Percentiles rank a stretch among this genome's conserved stretches.
Evolutionary conservation across 1,140 invertebrate species (phyloP).

Genomic region (Rhagoletis pomonella): DNA sequence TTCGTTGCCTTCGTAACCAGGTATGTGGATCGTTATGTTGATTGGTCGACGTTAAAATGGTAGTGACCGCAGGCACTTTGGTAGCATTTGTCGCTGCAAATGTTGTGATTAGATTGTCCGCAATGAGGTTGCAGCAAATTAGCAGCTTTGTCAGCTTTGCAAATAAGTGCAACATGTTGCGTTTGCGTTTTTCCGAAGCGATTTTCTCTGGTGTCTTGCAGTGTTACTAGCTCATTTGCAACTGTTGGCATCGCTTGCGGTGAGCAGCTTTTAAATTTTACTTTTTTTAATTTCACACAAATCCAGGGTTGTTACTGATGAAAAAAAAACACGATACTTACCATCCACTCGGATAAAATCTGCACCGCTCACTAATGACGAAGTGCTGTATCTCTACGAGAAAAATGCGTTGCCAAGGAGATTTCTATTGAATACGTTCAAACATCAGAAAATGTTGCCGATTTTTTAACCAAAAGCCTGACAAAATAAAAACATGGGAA

Average conservation of each 20-base stretch:
- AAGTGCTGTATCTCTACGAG: too few species aligned
- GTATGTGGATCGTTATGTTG: neutral
- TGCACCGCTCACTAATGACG: too few species aligned
- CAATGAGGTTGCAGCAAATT: constrained; percentile 24
- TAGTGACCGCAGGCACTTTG: constrained; percentile 5
- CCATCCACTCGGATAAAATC: too few species aligned
- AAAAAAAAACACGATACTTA: too few species aligned
- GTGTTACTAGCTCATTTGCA: neutral
- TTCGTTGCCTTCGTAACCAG: neutral
- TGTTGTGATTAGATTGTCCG: neutral
- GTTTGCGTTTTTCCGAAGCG: neutral
- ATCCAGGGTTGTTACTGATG: too few species aligned
- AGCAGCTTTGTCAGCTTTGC: constrained; percentile 6
- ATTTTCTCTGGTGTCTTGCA: neutral
- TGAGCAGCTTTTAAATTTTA: neutral
- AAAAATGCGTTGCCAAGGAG: too few species aligned
- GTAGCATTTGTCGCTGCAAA: neutral
- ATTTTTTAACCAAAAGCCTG: too few species aligned
- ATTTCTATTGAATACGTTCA: too few species aligned
- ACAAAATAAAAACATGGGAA: too few species aligned
- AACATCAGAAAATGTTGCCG: too few species aligned
- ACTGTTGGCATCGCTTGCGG: neutral
- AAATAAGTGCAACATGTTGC: constrained; percentile 3
- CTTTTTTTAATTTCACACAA: too few species aligned
- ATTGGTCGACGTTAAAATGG: neutral